These are phyloP conservation scores for Seira sanloemensis DNA, from an alignment of 2,888 invertebrate species.

Conservation along the genomic window DNA sequence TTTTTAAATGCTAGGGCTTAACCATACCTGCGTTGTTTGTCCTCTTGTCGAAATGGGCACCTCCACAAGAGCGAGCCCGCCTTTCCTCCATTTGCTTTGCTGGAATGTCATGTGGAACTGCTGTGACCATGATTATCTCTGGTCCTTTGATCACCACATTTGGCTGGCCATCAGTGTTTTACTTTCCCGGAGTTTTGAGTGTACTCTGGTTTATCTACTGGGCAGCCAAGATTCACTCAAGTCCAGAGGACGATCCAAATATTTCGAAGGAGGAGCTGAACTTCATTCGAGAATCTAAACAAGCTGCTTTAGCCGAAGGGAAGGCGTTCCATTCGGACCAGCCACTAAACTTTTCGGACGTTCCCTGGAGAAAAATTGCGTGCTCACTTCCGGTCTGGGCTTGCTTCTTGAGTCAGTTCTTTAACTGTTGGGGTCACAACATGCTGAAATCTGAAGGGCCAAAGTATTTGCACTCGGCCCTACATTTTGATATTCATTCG, in stretches of 20 bases:
- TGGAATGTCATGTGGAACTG: slow-evolving; percentile 92
- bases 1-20: not conserved
- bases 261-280: slow-evolving; percentile 85
- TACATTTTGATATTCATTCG: slow-evolving; percentile 86
- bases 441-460: slow-evolving; percentile 88
- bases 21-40: slow-evolving; percentile 54
- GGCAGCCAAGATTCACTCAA: slow-evolving; percentile 84
- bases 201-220: slow-evolving; percentile 89
- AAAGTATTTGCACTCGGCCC: slow-evolving; percentile 88
- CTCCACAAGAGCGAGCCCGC: slow-evolving; percentile 56
- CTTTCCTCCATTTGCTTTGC: slow-evolving; percentile 77
- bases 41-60: slow-evolving; percentile 63
- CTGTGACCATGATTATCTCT: slow-evolving; percentile 88
- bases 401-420: slow-evolving; percentile 87
- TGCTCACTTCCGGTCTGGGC: slow-evolving; percentile 89
- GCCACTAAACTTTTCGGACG: not conserved
- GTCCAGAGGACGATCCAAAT: slow-evolving; percentile 84
- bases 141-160: slow-evolving; percentile 88
- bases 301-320: not conserved
- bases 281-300: slow-evolving; percentile 76
- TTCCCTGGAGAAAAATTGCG: slow-evolving; percentile 84
- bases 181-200: slow-evolving; percentile 87
- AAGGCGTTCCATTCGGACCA: not conserved
- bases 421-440: slow-evolving; percentile 90
- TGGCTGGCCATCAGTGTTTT: slow-evolving; percentile 93